Evolutionary conservation across 2,797 vertebrate genomes (phyloP), one percentile per base, ranked within the genome.

Genomic region (Mionectes olivaceus): DNA sequence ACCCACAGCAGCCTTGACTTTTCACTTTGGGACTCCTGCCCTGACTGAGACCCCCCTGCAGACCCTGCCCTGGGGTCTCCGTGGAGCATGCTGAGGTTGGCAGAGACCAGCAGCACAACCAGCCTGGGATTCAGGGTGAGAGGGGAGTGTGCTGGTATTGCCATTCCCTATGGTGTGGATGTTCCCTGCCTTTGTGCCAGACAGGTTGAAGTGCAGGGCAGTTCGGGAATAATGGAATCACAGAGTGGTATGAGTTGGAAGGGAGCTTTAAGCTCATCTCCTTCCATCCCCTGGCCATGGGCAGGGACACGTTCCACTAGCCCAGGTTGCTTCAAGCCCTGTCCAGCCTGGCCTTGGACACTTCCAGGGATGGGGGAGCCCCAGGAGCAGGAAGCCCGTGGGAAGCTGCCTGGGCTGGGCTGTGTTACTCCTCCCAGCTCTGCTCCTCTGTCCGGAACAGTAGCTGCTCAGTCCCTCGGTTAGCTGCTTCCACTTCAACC

Each of bases 351-450:
- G 56, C 41, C 43, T 43, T 3, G 74, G 63, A 1, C 35, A 53
- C 28, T 69, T 13, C 18, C 52, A 52, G 37, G n/a, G 44, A 15
- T 32, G 27, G 43, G 43, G n/a, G 25, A 35, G 53, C 60, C 21
- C 11, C 21, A 63, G 13, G 28, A 63, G 37, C 37, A 37, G 37
- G 28, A 53, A 30, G 39, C 9, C 9, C 37, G 49, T 6, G 57
- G 28, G 74, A 52, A 64, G 37, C 14, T 60, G 23, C 35, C 56
- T 5, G 6, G 55, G 43, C 35, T 61, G 83, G 37, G 39, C 49
- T 57, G 56, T 12, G 10, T 2, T 2, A 0, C 79, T 60, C 27
- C 32, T 1, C 39, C 30, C 57, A 47, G 23, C 13, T 18, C 32
- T 50, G 55, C 19, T 78, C 9, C 49, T 39, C 32, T 11, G 19